phyloP scores from a whole-genome alignment of 2,113 vertebrate genomes.

The Damaliscus lunatus region DNA sequence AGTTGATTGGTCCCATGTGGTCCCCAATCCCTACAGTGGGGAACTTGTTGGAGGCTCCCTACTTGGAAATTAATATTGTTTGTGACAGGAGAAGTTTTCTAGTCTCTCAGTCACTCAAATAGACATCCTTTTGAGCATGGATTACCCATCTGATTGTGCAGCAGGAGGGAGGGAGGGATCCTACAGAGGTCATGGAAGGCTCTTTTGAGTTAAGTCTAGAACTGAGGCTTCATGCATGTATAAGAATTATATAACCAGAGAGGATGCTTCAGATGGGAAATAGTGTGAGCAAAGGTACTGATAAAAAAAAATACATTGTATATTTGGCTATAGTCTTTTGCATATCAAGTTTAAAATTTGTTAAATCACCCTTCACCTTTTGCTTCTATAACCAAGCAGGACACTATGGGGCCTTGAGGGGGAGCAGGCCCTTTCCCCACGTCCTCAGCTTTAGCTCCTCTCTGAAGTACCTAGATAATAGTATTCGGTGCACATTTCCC shows the following conservation, averaged over 20 bases:
- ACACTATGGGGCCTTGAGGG: neutral
- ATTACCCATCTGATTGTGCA: slow-evolving; percentile 2
- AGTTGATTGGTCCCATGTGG: neutral
- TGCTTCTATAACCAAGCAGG: neutral
- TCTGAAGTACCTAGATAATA: neutral
- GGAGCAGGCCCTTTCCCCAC: neutral
- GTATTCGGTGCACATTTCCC: neutral
- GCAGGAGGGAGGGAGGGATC: neutral
- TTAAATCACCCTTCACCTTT: slow-evolving; percentile 21
- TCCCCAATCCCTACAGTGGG: neutral
- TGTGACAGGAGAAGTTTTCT: neutral
- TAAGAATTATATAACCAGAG: neutral
- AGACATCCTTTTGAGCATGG: neutral
- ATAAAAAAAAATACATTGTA: neutral
- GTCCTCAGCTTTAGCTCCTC: neutral
- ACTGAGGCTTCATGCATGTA: neutral
- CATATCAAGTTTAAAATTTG: slow-evolving; percentile 29
- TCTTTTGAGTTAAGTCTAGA: slow-evolving; percentile 1
- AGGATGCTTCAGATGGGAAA: neutral
- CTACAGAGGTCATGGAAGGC: neutral
- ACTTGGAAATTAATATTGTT: neutral
- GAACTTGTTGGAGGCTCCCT: neutral
- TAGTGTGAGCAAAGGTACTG: neutral
- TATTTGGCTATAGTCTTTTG: neutral
- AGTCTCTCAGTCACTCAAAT: neutral